These are phyloP conservation scores for Hirundichthys speculiger DNA, from an alignment of 2,113 vertebrate species.

Conservation along the genomic window DNA sequence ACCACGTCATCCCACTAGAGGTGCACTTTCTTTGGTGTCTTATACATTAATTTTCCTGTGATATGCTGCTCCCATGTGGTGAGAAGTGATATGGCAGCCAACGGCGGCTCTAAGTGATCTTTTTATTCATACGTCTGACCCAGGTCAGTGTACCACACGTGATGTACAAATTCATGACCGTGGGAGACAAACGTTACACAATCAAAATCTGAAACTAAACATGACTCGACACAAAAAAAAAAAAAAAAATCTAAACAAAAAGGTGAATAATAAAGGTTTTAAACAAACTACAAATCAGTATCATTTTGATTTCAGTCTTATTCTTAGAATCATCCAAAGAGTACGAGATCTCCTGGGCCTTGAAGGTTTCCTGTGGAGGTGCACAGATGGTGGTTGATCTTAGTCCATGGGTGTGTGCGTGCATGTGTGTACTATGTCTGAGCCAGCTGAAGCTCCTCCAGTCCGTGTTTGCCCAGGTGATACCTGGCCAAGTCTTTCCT, in stretches of 20 bases:
- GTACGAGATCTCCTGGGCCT: neutral
- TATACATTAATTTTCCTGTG: no score
- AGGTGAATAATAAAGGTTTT: neutral
- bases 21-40: no score
- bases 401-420: conserved; percentile 26
- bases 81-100: no score
- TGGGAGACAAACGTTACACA: neutral
- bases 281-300: neutral
- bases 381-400: conserved; percentile 29
- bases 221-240: neutral
- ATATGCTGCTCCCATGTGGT: no score
- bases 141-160: neutral
- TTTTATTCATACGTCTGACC: neutral
- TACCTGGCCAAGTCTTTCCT: conserved; percentile 97
- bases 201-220: neutral
- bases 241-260: no score
- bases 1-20: no score
- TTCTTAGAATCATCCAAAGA: neutral
- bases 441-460: conserved; percentile 93
- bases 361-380: conserved; percentile 5
- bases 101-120: no score
- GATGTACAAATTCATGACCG: neutral
- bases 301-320: neutral
- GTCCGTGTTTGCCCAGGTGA: conserved; percentile 91
- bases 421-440: conserved; percentile 85